Evolutionary conservation across 2,113 vertebrate species (phyloP).

Genomic region (Odontophorus gujanensis): DNA sequence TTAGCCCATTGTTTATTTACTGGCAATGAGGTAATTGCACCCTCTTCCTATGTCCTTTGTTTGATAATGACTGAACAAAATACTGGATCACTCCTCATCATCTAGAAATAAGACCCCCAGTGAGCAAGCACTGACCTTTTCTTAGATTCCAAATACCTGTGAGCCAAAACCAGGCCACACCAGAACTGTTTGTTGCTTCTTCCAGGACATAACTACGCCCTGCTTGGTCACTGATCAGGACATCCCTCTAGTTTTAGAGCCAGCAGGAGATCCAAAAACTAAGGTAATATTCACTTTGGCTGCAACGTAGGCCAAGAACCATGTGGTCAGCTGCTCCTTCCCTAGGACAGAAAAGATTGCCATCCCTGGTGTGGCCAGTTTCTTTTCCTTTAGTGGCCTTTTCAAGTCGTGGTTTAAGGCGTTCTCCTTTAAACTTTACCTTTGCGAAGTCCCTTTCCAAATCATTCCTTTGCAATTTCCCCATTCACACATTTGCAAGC

Average conservation of each 20-base stretch:
- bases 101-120: not conserved
- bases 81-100: not conserved
- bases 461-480: slow-evolving; percentile 45
- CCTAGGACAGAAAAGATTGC: slow-evolving; percentile 38
- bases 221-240: slow-evolving; percentile 71
- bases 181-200: slow-evolving; percentile 77
- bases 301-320: slow-evolving; percentile 37
- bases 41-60: not conserved
- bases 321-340: slow-evolving; percentile 45
- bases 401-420: slow-evolving; percentile 38
- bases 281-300: slow-evolving; percentile 68
- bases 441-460: slow-evolving; percentile 22
- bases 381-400: slow-evolving; percentile 45
- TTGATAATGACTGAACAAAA: not conserved
- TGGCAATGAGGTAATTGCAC: not conserved
- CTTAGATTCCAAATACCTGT: slow-evolving; percentile 38
- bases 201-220: slow-evolving; percentile 76
- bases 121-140: slow-evolving; percentile 27
- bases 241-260: slow-evolving; percentile 73
- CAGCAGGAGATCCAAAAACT: slow-evolving; percentile 69
- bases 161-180: slow-evolving; percentile 59
- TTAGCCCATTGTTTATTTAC: not conserved
- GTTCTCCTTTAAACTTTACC: slow-evolving; percentile 32
- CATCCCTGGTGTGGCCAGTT: slow-evolving; percentile 18
- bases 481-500: not conserved